These are phyloP conservation scores for Aphidius colemani DNA, from an alignment of 2,888 invertebrate species.

Conservation along the genomic window DNA sequence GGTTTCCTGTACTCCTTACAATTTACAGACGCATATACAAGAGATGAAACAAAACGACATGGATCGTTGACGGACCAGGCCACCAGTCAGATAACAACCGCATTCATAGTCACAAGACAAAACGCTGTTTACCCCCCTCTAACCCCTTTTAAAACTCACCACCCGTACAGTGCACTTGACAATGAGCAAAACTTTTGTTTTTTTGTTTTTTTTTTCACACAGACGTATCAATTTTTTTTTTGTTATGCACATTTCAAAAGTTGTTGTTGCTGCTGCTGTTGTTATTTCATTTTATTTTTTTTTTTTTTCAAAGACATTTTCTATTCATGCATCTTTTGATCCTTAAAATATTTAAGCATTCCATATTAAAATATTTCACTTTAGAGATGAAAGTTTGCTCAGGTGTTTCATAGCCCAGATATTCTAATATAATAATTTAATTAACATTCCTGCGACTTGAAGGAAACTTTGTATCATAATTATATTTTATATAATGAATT, in stretches of 20 bases:
- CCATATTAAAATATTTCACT: conserved; percentile 38
- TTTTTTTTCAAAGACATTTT: conserved; percentile 5
- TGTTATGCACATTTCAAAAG: conserved; percentile 8
- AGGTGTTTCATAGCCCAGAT: conserved; percentile 44
- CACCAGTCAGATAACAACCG: conserved; percentile 34
- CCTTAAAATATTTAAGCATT: conserved; percentile 11
- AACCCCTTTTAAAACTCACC: conserved; percentile 14
- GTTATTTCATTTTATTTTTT: conserved; percentile 6
- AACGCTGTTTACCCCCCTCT: conserved; percentile 25
- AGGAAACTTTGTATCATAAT: too few species aligned
- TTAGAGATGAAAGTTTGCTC: conserved; percentile 30
- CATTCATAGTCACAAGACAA: conserved; percentile 35
- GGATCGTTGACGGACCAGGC: conserved; percentile 37
- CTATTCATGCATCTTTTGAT: neutral
- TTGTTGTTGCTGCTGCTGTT: neutral
- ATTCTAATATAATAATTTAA: conserved; percentile 60
- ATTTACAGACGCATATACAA: conserved; percentile 45
- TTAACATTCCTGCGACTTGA: conserved; percentile 50
- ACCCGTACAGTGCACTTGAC: conserved; percentile 31
- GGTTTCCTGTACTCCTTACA: conserved; percentile 58
- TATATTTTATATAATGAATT: too few species aligned
- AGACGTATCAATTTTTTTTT: neutral
- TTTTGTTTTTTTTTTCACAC: too few species aligned
- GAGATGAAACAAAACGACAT: conserved; percentile 6
- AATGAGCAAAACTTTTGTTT: conserved; percentile 52